These are phyloP conservation scores for Drosophila yooni DNA, from an alignment of 2,888 invertebrate genomes.

Conservation along the genomic window DNA sequence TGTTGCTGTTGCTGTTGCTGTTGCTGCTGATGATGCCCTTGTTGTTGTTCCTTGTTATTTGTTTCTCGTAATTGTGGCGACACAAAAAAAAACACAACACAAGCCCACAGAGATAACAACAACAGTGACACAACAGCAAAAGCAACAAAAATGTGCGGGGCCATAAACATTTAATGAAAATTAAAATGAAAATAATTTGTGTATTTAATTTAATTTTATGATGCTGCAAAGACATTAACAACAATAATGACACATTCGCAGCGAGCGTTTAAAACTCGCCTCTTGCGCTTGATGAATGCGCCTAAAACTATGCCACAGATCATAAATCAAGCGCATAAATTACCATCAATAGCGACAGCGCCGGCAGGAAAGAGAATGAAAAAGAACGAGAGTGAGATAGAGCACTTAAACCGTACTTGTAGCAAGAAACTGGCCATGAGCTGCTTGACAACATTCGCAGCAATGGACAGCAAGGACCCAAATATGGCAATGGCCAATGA, in stretches of 20 bases:
- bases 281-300: conserved; percentile 62
- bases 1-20: conserved; percentile 26
- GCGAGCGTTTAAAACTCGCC: conserved; percentile 39
- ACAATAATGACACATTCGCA: conserved; percentile 32
- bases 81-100: conserved; percentile 43
- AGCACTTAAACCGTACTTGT: not conserved
- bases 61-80: conserved; percentile 75
- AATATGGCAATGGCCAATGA: conserved; percentile 25
- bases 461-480: not conserved
- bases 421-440: not conserved
- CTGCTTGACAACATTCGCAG: conserved; percentile 1
- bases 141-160: conserved; percentile 48
- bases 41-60: conserved; percentile 61
- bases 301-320: conserved; percentile 80
- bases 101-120: conserved; percentile 48
- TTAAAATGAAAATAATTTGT: conserved; percentile 81
- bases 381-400: not conserved
- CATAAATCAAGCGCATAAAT: conserved; percentile 80
- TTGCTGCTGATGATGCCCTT: conserved; percentile 19
- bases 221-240: conserved; percentile 65
- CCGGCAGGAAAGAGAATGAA: not conserved
- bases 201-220: conserved; percentile 80
- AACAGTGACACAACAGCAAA: conserved; percentile 20
- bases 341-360: conserved; percentile 37
- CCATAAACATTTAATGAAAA: conserved; percentile 80